Base-by-base conservation (phyloP, 2,888 invertebrate genomes). In the Sphaerophoria rueppellii region DNA sequence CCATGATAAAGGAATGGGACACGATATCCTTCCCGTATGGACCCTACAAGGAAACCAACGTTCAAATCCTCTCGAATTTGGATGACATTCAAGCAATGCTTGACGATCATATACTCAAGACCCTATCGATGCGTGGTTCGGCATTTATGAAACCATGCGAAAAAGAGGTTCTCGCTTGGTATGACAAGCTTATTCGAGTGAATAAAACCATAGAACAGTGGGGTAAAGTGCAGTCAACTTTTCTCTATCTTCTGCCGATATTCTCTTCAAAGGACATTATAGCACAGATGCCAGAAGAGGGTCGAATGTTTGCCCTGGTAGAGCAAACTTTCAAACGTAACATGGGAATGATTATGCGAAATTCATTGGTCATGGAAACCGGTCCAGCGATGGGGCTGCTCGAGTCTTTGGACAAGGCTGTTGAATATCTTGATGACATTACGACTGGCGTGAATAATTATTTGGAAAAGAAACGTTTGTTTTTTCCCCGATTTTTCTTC, bases 401-500 rank as follows among this genome's bases (percentile, higher is more conserved):
- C 14, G 96, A 96, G 90, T 93, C 95, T 1, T 93, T 97, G 89
- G 92, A 93, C 90, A 94, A 95, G 65, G 89, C 93, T 88, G 87
- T 92, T 90, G 87, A 91, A 37, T 91, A 94, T 63, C 89, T 95
- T 55, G 95, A 95, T 82, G 93, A 93, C 82, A 94, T 95, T 63
- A 93, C 93, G 79, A 93, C 93, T 82, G 94, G 95, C 0, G 93
- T 95, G 0, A 94, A 93, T 88, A 92, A 93, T 61, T 95, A 95
- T 89, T 91, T 96, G 77, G 94, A 95, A 88, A 93, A 93, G 89
- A 95, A 95, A 88, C 92, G 95, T 78, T 90, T 94, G 11, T 94
- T 92, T 88, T 96, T 96, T 89, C 94, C 95, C 12, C 94, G 96
- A 87, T 95, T 96, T 89, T 96, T 95, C 91, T 96, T 96, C 88